Evolutionary conservation across 2,113 vertebrate species (phyloP), one percentile per base, ranked within the genome.

Genomic region (Aspiorhynchus laticeps): DNA sequence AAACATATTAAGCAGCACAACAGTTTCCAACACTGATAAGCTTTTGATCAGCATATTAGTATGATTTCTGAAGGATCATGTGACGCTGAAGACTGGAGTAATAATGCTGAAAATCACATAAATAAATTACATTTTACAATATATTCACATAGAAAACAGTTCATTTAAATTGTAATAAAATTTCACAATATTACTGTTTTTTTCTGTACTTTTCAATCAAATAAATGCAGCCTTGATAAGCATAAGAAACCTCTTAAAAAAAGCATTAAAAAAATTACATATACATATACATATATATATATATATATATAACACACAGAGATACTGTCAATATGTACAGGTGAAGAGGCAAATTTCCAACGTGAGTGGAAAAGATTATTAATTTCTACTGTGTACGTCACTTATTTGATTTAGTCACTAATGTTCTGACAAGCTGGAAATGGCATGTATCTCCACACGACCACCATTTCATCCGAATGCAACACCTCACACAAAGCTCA

Each of bases 381-480:
- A 5, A 79, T 33, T 63, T 81, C 26, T 46, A 28, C 53, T 11
- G 31, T 26, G 28, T 33, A 33, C 6, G 12, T 41, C 53, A 26
- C 14, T 80, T 79, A 17, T 61, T 61, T 80, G 78, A 80, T 61
- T 80, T 38, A 8, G 31, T 8, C 77, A 59, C 21, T n/a, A 11
- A 7, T 38, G 51, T 14, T 56, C 19, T 59, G 65, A 69, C 65
- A 41, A 74, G 2, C 21, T 26, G 38, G 41, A 65, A 65, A 9
- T 19, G 59, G 24, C 63, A 51, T 31, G 11, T 53, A 31, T 31
- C 43, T 53, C 80, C 63, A 21, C 17, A 67, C 8, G 11, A 31
- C 43, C 56, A 65, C 80, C 36, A 48, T 65, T 65, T 81, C 80
- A 51, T 11, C 41, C 24, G 43, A 83, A 69, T 10, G 12, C 63